Evolutionary conservation across 2,888 invertebrate genomes (phyloP), one percentile per base, ranked within the genome.

Genomic region (Campoplex capitator): DNA sequence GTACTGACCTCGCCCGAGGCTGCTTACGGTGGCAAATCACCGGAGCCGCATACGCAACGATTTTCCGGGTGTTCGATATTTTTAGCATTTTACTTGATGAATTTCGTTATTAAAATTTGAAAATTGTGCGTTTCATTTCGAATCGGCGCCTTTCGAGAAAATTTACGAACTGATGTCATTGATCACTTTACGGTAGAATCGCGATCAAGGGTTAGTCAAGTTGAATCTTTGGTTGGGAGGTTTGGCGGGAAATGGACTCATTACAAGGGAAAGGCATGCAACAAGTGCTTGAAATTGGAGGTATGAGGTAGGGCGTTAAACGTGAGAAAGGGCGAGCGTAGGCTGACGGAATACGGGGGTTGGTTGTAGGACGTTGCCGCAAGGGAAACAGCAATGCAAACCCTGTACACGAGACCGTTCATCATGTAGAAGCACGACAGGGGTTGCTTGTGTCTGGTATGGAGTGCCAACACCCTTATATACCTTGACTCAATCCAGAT

Each of bases 251-350:
- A 65, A 74, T 79, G 80, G 81, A 58, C 38, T 86, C 76, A 80
- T 84, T 83, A 80, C 62, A 76, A 79, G 76, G 75, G 77, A 54
- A 62, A 86, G 32, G 87, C 90, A 91, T 90, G 92, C 92, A 92
- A 92, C 92, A 92, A 92, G 92, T 92, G 92, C 89, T 91, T 89
- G 89, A 88, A 90, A 90, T 89, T 88, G 90, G 86, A 90, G 90
- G 90, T 88, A 89, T 88, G 89, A 88, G 88, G 89, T 48, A 78
- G 85, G 86, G 71, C 48, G 87, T 28, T 80, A 77, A 88, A 84
- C 78, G 88, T 79, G 88, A 86, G 89, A 88, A 88, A 88, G 89
- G 87, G 87, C 82, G 83, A 81, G 54, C 32, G 38, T 11, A 74
- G 73, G 70, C 45, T 7, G 70, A 45, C 23, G 32, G 38, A 28